Evolutionary conservation across 2,888 invertebrate species (phyloP), one percentile per base, ranked within the genome.

Genomic region (Liopterus haemorrhoidalis): DNA sequence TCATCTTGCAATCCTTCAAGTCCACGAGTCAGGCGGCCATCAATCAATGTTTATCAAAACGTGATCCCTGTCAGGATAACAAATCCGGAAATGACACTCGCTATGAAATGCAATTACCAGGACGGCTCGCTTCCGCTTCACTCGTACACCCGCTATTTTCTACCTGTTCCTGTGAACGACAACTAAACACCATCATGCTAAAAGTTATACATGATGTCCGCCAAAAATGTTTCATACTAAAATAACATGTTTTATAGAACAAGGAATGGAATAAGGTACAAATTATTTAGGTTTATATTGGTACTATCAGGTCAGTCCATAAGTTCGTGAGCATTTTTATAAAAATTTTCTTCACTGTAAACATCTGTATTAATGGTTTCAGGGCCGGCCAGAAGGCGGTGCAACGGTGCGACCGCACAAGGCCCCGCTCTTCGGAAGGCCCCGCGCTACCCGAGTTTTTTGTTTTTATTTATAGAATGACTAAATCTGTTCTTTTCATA

Each of bases 21-120:
- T 12, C 25, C 25, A 22, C 8, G 12, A 12, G 25, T n/a, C n/a
- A 25, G 25, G 3, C n/a, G 25, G 25, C n/a, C 25, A 25, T 25
- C 5, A 25, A 25, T 25, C 25, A 25, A 25, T 12, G 25, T 25
- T 25, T 25, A 25, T 25, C 25, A 25, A n/a, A 25, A 25, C 25
- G 25, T 25, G 25, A 25, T 25, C 25, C 12, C 3, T 25, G 25
- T 25, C 25, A 25, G 25, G 25, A 11, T 25, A n/a, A 12, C 25
- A 25, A 25, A 12, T 11, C 25, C 25, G 25, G 25, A 25, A 11
- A 25, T 25, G 25, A 25, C 25, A 25, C 25, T 25, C 25, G 25
- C 25, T 11, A 25, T 25, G 25, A 25, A 25, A 25, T 25, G 25
- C 25, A 25, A 25, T 25, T 25, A 25, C 25, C 3, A 12, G 25